These are phyloP conservation scores for Thumatha senex DNA, from an alignment of 2,888 invertebrate genomes.

Conservation along the genomic window DNA sequence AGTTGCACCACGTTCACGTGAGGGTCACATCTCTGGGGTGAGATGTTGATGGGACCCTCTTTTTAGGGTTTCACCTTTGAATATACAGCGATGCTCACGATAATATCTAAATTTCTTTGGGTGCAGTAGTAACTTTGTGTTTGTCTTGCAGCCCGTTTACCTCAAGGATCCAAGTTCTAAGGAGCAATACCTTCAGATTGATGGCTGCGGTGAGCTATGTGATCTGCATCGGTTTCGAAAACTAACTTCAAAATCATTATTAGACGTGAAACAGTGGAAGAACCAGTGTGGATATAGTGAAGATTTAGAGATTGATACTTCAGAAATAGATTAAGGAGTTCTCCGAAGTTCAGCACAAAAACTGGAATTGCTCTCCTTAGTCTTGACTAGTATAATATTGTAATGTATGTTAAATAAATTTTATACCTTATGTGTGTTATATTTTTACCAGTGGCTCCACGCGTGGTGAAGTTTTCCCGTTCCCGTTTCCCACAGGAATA, in stretches of 20 bases:
- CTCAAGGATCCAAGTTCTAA: constrained; percentile 34
- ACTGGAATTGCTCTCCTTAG: not conserved
- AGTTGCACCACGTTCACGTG: too few species aligned
- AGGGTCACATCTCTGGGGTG: too few species aligned
- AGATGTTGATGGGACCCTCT: too few species aligned
- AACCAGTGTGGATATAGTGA: constrained; percentile 10
- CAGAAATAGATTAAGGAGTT: constrained; percentile 24
- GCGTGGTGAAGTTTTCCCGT: too few species aligned
- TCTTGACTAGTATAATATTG: not conserved
- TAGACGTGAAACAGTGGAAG: constrained; percentile 21
- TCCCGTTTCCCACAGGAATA: too few species aligned
- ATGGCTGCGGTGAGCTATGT: constrained; percentile 42
- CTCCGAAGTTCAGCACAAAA: not conserved
- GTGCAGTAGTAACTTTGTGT: too few species aligned
- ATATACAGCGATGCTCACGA: too few species aligned
- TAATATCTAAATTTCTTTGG: too few species aligned
- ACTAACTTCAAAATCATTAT: constrained; percentile 32
- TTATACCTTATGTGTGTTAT: not conserved
- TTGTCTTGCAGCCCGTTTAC: constrained; percentile 45
- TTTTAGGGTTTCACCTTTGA: too few species aligned
- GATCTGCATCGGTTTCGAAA: constrained; percentile 35
- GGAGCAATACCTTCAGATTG: constrained; percentile 35
- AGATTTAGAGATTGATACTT: constrained; percentile 2
- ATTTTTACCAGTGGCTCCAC: too few species aligned
- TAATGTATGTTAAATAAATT: not conserved